phyloP scores from a whole-genome alignment of 2,113 vertebrate genomes.

The Tychaedon coryphoeus region DNA sequence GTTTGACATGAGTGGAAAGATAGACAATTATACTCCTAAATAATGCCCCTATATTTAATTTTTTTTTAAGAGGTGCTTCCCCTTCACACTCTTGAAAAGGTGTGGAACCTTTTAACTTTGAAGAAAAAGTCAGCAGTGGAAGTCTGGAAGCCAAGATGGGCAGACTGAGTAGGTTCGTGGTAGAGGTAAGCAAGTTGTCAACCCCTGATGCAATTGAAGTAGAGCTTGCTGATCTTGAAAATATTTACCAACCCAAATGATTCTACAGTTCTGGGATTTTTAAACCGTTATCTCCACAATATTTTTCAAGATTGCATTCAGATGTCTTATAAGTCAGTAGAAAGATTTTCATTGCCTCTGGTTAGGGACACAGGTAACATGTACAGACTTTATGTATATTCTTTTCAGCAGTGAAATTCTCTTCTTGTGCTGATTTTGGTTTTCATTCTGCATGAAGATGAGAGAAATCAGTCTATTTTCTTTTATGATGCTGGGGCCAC shows the following conservation, averaged over 20 bases:
- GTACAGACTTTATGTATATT: neutral
- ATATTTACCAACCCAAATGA: neutral
- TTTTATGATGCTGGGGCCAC: neutral
- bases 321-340: neutral
- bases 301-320: neutral
- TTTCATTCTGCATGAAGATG: neutral
- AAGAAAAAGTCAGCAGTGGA: too few species aligned
- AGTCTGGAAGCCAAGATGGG: neutral
- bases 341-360: neutral
- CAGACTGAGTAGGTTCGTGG: neutral
- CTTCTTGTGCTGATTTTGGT: accelerated
- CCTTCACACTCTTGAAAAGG: too few species aligned
- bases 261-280: neutral
- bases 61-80: too few species aligned
- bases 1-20: too few species aligned
- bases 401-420: neutral
- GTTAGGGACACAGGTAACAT: neutral
- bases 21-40: too few species aligned
- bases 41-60: too few species aligned
- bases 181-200: neutral
- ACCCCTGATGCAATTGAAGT: neutral
- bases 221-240: neutral
- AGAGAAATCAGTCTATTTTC: neutral
- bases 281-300: neutral
- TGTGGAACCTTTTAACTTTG: too few species aligned